Evolutionary conservation across 2,113 vertebrate species (phyloP).

Genomic region (Tragulus kanchil): DNA sequence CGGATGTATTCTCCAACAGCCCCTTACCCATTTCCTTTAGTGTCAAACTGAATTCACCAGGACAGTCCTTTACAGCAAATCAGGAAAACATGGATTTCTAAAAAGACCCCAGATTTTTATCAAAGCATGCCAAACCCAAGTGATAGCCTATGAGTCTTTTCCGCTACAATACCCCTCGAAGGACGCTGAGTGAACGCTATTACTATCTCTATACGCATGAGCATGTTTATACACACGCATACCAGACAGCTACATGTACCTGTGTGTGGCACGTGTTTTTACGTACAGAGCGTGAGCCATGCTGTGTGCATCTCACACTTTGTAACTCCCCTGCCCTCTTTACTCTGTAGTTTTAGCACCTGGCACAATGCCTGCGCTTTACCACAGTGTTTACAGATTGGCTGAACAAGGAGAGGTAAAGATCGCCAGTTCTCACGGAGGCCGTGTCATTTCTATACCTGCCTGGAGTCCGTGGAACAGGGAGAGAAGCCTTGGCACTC

Average conservation of each 20-base stretch:
- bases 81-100: not conserved
- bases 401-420: not conserved
- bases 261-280: rapidly evolving
- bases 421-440: rapidly evolving
- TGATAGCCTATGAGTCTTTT: not conserved
- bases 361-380: not conserved
- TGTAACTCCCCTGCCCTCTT: not conserved
- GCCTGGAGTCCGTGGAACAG: not conserved
- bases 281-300: not conserved
- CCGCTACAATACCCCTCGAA: not conserved
- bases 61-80: not conserved
- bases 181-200: not conserved
- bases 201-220: not conserved
- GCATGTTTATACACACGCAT: not conserved
- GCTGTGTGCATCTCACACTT: not conserved
- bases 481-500: not conserved
- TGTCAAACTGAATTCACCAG: not conserved
- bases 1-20: not conserved
- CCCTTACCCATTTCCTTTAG: not conserved
- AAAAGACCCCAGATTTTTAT: not conserved
- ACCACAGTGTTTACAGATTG: not conserved
- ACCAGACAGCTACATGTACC: rapidly evolving
- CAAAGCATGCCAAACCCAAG: not conserved
- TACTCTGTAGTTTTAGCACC: not conserved
- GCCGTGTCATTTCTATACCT: not conserved